Evolutionary conservation across 2,113 vertebrate genomes (phyloP).

Genomic region (Grallaria varia): DNA sequence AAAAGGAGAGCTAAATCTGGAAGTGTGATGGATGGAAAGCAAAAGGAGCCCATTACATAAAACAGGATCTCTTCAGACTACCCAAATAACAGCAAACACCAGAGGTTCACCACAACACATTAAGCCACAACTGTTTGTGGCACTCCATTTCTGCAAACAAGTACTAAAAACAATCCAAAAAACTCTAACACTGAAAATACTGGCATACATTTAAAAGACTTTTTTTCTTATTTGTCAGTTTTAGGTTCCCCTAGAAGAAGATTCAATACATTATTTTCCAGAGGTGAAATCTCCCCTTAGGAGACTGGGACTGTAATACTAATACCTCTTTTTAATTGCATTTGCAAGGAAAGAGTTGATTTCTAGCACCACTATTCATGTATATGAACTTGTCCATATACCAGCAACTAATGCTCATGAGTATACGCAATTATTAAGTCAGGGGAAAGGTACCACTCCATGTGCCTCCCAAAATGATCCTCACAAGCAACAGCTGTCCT

Average conservation of each 20-base stretch:
- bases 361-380: conserved; percentile 20
- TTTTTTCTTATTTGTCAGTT: not conserved
- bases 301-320: not conserved
- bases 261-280: not conserved
- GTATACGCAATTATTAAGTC: not conserved
- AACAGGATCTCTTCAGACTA: not conserved
- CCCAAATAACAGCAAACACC: not conserved
- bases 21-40: not conserved
- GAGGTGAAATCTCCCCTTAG: not conserved
- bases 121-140: not conserved
- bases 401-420: not conserved
- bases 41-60: not conserved
- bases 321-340: not conserved
- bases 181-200: not conserved
- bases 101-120: not conserved
- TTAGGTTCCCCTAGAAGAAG: not conserved
- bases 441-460: not conserved
- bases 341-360: not conserved
- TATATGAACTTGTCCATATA: not conserved
- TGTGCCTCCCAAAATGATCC: not conserved
- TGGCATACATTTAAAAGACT: not conserved
- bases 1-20: not conserved
- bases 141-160: not conserved
- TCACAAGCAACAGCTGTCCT: not conserved
- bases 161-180: not conserved